Percentiles rank a stretch among this genome's conserved stretches.
phyloP scores from a whole-genome alignment of 2,797 vertebrate genomes.

The Alfaro cultratus region DNA sequence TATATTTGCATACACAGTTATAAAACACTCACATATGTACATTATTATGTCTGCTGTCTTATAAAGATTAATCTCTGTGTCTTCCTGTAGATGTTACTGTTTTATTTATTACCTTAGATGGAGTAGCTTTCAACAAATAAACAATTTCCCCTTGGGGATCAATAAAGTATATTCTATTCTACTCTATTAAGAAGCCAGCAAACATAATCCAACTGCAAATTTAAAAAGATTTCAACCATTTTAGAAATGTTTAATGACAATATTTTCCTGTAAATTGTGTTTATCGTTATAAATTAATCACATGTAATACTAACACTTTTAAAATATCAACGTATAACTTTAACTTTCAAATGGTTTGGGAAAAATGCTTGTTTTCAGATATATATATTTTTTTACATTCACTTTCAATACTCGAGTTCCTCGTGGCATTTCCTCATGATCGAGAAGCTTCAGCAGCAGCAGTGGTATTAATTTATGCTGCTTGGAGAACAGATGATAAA shows the following conservation, averaged over 20 bases:
- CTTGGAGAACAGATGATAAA: slow-evolving; percentile 49
- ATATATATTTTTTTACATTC: neutral
- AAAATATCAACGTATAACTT: neutral
- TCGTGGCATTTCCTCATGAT: slow-evolving; percentile 4
- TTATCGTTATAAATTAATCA: neutral
- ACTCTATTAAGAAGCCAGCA: neutral
- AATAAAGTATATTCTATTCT: too few relatives aligned
- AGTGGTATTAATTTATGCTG: slow-evolving; percentile 30
- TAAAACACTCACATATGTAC: too few relatives aligned
- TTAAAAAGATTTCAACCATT: neutral
- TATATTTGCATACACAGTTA: too few relatives aligned
- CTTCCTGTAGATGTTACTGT: neutral
- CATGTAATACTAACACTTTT: neutral
- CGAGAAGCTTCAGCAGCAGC: neutral
- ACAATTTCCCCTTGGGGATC: too few relatives aligned
- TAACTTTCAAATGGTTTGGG: neutral
- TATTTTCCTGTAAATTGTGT: neutral
- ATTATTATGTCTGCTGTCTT: too few relatives aligned
- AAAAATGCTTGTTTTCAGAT: too few relatives aligned
- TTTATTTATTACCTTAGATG: neutral
- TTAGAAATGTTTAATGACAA: neutral
- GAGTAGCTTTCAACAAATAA: too few relatives aligned
- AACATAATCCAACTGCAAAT: neutral
- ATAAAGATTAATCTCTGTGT: neutral
- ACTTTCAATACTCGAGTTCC: neutral